A percentile compares a stretch with the other conserved stretches of the same genome.
These are phyloP conservation scores for Apodemus speciosus DNA, from an alignment of 2,113 vertebrate genomes.

Conservation along the genomic window DNA sequence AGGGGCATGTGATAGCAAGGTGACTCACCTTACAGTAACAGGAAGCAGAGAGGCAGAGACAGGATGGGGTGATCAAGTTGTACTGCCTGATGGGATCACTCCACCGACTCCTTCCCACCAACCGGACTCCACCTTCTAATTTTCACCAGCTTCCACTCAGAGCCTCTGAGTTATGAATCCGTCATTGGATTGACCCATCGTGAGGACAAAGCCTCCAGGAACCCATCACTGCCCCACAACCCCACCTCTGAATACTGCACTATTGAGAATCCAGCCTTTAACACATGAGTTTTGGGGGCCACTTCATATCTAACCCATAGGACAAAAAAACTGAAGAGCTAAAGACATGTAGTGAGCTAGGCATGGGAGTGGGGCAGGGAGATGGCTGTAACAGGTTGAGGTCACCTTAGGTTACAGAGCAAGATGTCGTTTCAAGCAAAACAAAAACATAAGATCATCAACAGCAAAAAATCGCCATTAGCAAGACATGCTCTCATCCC, in stretches of 20 bases:
- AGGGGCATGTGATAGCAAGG: background rate
- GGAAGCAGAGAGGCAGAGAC: background rate
- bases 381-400: too few relatives aligned
- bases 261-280: background rate
- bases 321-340: too few relatives aligned
- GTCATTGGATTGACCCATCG: background rate
- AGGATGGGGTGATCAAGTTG: too few relatives aligned
- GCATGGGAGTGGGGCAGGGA: background rate
- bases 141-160: background rate
- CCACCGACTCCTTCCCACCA: background rate
- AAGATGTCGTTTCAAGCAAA: background rate
- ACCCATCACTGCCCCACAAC: too few relatives aligned
- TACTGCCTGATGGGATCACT: too few relatives aligned
- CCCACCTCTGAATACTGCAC: background rate
- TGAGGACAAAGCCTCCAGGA: background rate
- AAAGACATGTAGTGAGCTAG: background rate
- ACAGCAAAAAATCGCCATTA: too few relatives aligned
- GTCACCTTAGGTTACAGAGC: too few relatives aligned
- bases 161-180: background rate
- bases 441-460: background rate
- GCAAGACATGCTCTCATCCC: rapidly evolving
- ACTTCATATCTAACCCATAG: background rate
- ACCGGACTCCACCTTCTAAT: too few relatives aligned
- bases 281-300: background rate
- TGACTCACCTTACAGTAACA: background rate